These are phyloP conservation scores for Centropristis striata DNA, from an alignment of 2,113 vertebrate genomes.

Conservation along the genomic window DNA sequence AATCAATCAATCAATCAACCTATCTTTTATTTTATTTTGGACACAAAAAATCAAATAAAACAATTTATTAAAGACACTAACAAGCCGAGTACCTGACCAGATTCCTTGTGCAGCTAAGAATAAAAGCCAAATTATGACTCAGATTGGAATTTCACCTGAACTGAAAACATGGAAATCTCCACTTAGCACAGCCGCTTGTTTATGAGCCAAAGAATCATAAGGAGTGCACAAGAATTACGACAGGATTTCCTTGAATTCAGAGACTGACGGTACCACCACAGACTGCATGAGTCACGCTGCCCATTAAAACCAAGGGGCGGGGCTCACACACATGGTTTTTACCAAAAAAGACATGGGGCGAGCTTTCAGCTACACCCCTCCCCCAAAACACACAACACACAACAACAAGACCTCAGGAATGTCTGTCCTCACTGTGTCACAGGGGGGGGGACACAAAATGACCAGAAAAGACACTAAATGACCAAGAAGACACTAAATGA, in stretches of 20 bases:
- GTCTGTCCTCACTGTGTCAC: constrained; percentile 23
- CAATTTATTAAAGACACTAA: not conserved
- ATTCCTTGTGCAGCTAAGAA: not conserved
- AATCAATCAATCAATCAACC: too few species aligned
- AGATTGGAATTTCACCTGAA: constrained; percentile 37
- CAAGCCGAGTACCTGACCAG: not conserved
- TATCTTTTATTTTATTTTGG: not conserved
- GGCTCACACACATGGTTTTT: constrained; percentile 32
- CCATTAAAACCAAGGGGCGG: constrained; percentile 12
- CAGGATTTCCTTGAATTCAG: constrained; percentile 61
- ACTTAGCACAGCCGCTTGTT: constrained; percentile 26
- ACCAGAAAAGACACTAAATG: too few species aligned
- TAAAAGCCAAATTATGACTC: constrained; percentile 3
- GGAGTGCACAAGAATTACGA: constrained; percentile 20
- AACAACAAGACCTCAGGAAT: constrained; percentile 58
- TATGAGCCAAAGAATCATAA: constrained; percentile 24
- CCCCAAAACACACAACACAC: constrained; percentile 41
- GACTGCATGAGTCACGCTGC: constrained; percentile 49
- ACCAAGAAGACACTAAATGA: too few species aligned
- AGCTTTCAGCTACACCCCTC: constrained; percentile 35
- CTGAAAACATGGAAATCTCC: constrained; percentile 27
- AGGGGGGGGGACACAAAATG: constrained; percentile 31
- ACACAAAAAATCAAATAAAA: not conserved
- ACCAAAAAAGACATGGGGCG: constrained; percentile 58
- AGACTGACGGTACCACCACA: constrained; percentile 2